phyloP scores from a whole-genome alignment of 2,888 invertebrate species.

The Slavum lentiscoides region DNA sequence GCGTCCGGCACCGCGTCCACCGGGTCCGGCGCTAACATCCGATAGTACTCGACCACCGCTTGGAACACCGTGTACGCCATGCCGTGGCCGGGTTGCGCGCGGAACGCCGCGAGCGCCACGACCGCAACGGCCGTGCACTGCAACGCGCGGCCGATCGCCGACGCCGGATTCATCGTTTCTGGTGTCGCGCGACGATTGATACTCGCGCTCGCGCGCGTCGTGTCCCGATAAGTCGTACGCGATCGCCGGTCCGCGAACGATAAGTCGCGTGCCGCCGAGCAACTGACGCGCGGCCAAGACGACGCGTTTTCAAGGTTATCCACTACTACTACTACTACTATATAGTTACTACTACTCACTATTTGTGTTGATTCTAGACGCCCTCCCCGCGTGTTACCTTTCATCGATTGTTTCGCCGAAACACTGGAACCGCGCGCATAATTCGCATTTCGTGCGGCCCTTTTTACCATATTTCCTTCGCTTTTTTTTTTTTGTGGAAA shows the following conservation, averaged over 20 bases:
- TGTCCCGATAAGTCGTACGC: no score
- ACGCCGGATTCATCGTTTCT: conserved; percentile 45
- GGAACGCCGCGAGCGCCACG: conserved; percentile 23
- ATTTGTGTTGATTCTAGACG: no score
- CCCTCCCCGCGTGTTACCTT: no score
- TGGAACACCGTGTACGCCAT: conserved; percentile 46
- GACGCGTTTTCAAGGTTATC: conserved; percentile 27
- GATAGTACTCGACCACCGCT: conserved; percentile 45
- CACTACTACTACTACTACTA: background rate
- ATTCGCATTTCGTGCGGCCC: no score
- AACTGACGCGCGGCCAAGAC: background rate
- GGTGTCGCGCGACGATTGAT: background rate
- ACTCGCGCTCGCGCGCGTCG: no score
- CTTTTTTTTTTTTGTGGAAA: no score
- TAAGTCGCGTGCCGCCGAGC: background rate
- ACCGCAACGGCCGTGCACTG: background rate
- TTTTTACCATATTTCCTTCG: no score
- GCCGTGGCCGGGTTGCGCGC: conserved; percentile 41
- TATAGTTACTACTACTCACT: no score
- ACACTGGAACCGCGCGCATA: no score
- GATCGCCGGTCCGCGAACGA: background rate
- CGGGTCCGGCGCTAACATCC: conserved; percentile 48
- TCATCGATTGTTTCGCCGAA: no score
- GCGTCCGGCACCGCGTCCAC: conserved; percentile 56
- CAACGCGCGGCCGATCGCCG: conserved; percentile 26